Evolutionary conservation across 2,797 vertebrate species (phyloP).

Genomic region (Scolopax rusticola): DNA sequence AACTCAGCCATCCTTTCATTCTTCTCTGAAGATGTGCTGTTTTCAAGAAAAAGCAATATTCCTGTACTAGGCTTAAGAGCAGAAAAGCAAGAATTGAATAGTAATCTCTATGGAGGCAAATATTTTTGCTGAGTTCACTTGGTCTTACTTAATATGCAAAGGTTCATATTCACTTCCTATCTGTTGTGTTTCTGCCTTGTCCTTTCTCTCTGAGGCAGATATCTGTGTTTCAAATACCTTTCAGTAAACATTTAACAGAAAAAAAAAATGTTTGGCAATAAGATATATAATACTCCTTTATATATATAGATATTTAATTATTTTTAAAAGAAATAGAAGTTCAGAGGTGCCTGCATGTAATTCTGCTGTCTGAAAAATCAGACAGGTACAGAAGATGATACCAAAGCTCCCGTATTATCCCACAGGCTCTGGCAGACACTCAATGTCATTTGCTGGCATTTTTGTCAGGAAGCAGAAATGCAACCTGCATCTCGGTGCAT

Average conservation of each 20-base stretch:
- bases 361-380: background rate
- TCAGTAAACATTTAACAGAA: background rate
- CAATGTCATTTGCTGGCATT: background rate
- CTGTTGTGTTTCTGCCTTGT: background rate
- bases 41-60: background rate
- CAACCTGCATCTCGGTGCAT: background rate
- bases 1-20: background rate
- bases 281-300: fast-evolving
- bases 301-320: background rate
- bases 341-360: background rate
- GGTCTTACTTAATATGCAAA: background rate
- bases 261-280: background rate
- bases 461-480: background rate
- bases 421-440: background rate
- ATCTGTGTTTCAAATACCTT: background rate
- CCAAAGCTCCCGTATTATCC: background rate
- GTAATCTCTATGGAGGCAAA: background rate
- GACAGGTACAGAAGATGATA: background rate
- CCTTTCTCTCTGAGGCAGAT: background rate
- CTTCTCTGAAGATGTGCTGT: background rate
- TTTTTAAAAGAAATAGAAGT: background rate
- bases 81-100: background rate
- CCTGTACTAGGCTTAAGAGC: background rate
- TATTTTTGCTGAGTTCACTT: background rate
- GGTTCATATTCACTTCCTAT: background rate